phyloP scores from a whole-genome alignment of 2,888 invertebrate genomes.

The Herminia tarsipennalis region DNA sequence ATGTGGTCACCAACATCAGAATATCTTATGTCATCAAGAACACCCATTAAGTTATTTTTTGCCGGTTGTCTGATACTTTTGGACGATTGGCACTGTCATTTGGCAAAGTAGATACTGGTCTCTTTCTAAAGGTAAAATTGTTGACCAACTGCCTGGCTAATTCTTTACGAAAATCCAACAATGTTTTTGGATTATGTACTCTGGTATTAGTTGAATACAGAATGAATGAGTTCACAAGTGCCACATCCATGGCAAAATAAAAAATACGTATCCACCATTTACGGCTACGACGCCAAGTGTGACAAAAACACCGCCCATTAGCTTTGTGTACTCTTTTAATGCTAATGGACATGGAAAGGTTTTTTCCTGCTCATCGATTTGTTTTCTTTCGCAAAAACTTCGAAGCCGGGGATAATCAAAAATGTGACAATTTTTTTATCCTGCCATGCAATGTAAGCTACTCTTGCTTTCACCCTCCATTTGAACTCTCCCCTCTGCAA shows the following conservation, averaged over 20 bases:
- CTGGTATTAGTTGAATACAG: neutral
- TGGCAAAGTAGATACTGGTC: neutral
- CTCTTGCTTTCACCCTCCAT: slow-evolving; percentile 2
- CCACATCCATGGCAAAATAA: neutral
- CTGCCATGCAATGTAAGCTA: slow-evolving; percentile 3
- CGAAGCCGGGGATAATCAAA: neutral
- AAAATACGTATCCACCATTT: neutral
- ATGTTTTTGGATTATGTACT: neutral
- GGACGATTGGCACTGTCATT: neutral
- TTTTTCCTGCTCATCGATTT: neutral
- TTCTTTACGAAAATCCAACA: neutral
- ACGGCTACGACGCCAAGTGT: neutral
- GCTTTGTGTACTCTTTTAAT: neutral
- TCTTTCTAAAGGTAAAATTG: neutral
- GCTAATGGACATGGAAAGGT: neutral
- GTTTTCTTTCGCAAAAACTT: neutral
- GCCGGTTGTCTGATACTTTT: neutral
- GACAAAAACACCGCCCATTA: too few relatives aligned
- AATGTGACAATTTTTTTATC: slow-evolving; percentile 2
- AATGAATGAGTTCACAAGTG: neutral
- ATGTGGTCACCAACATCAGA: slow-evolving; percentile 2
- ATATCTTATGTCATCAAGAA: slow-evolving; percentile 1
- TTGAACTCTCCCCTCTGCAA: neutral
- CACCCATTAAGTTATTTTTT: neutral
- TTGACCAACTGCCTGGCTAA: neutral